Conservation (phyloP, 2,888 invertebrate species). For the Osmoderma eremita region DNA sequence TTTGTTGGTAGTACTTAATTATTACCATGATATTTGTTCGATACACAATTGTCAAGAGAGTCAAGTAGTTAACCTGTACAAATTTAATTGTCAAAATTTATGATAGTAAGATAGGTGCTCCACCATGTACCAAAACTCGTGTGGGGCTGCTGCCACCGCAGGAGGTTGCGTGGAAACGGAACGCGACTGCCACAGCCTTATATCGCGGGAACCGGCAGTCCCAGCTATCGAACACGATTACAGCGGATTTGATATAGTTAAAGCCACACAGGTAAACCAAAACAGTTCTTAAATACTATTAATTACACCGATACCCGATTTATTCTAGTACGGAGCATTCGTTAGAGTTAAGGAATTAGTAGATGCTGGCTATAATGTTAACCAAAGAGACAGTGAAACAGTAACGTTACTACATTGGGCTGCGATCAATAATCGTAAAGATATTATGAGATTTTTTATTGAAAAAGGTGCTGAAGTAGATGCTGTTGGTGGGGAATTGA, state of each 20-base stretch:
- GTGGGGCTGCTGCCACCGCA: conserved; percentile 73
- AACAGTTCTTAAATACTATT: background rate
- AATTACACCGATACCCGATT: conserved; percentile 2
- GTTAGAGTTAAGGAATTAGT: conserved; percentile 85
- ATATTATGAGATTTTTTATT: conserved; percentile 89
- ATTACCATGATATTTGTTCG: conserved; percentile 12
- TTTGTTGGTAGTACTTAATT: conserved; percentile 13
- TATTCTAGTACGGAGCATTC: conserved; percentile 83
- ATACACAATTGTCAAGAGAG: conserved; percentile 34
- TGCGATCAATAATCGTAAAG: conserved; percentile 95
- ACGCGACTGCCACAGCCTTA: conserved; percentile 70
- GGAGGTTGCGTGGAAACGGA: conserved; percentile 73
- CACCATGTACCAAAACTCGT: conserved; percentile 76
- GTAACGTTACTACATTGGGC: conserved; percentile 99
- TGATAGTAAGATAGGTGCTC: conserved; percentile 9
- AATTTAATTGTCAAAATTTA: conserved; percentile 42
- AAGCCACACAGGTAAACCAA: conserved; percentile 83
- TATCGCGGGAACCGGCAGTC: conserved; percentile 71
- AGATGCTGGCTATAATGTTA: conserved; percentile 93
- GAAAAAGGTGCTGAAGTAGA: conserved; percentile 90
- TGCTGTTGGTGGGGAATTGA: conserved; percentile 94
- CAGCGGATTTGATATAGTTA: conserved; percentile 90
- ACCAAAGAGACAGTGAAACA: conserved; percentile 93
- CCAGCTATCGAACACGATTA: conserved; percentile 77
- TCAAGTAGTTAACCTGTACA: conserved; percentile 43